Evolutionary conservation across 1,140 invertebrate species (phyloP).

Genomic region (Diploscapter pachys): DNA sequence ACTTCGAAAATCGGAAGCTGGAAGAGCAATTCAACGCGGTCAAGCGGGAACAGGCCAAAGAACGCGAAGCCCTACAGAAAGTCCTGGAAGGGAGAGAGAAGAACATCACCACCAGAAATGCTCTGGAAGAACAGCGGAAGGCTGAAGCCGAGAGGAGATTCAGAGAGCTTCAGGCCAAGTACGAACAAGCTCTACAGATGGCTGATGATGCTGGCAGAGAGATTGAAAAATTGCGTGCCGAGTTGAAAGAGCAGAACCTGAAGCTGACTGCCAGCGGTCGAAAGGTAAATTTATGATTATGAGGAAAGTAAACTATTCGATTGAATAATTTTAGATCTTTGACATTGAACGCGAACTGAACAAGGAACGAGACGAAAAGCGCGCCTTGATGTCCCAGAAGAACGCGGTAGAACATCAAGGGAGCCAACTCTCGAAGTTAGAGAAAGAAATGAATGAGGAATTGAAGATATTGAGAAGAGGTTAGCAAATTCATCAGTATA

Average conservation of each 20-base stretch:
- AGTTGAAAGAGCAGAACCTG: background rate
- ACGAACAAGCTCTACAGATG: conserved; percentile 5
- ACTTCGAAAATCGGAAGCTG: conserved; percentile 15
- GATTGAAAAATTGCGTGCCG: conserved; percentile 1
- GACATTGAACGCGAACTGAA: conserved; percentile 1
- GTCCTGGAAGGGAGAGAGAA: conserved; percentile 20
- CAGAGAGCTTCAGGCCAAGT: conserved; percentile 15
- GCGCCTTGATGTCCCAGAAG: background rate
- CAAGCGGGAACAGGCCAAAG: conserved; percentile 16
- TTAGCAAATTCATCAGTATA: background rate
- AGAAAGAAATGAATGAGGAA: conserved; percentile 33
- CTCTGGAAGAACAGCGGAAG: conserved; percentile 23
- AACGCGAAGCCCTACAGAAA: conserved; percentile 14
- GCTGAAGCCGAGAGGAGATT: conserved; percentile 17
- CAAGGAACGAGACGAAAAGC: conserved; percentile 8
- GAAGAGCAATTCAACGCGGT: conserved; percentile 16
- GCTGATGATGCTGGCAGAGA: conserved; percentile 17
- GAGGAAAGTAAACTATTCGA: no score
- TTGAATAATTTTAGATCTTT: no score
- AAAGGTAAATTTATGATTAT: no score
- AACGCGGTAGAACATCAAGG: conserved; percentile 17
- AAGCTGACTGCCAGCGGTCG: background rate
- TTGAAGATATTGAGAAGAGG: conserved; percentile 29
- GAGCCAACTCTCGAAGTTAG: conserved; percentile 21
- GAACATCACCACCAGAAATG: conserved; percentile 13